Conservation (phyloP, 2,888 invertebrate genomes). For the Lithophane ornitopus region DNA sequence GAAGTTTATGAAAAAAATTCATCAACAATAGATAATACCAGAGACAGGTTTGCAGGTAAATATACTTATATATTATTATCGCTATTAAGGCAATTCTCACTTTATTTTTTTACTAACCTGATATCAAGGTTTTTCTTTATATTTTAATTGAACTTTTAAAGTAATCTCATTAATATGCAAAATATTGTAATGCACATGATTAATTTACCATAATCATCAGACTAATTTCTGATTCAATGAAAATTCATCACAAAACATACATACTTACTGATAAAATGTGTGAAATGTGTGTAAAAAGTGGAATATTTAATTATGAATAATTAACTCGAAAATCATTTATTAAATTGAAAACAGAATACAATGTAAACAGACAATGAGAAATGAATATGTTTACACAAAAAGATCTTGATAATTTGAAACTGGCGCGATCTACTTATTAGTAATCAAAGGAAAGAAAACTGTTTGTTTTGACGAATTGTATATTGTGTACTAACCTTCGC, state of each 20-base stretch:
- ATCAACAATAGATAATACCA: constrained; percentile 3
- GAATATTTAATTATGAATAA: neutral
- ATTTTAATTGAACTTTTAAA: constrained; percentile 21
- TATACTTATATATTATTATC: neutral
- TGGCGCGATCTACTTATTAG: constrained; percentile 61
- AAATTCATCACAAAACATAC: too few relatives aligned
- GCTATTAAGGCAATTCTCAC: neutral
- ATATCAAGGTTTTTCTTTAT: constrained; percentile 1
- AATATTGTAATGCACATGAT: constrained; percentile 25
- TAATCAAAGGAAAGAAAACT: constrained; percentile 56
- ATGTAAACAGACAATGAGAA: constrained; percentile 4
- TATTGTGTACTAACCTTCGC: constrained; percentile 89
- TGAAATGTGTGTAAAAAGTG: constrained; percentile 9
- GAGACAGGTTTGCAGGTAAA: neutral
- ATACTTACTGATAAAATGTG: constrained; percentile 10
- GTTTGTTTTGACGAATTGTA: constrained; percentile 74
- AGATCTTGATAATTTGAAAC: constrained; percentile 46
- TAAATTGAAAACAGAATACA: neutral
- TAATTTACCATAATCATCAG: constrained; percentile 19
- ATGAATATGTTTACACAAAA: neutral
- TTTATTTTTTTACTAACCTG: neutral
- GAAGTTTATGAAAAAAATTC: neutral
- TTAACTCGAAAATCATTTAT: constrained; percentile 2
- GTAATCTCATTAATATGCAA: constrained; percentile 16
- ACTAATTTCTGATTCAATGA: constrained; percentile 22